phyloP scores from a whole-genome alignment of 2,113 vertebrate species.

The Cyrtonyx montezumae region DNA sequence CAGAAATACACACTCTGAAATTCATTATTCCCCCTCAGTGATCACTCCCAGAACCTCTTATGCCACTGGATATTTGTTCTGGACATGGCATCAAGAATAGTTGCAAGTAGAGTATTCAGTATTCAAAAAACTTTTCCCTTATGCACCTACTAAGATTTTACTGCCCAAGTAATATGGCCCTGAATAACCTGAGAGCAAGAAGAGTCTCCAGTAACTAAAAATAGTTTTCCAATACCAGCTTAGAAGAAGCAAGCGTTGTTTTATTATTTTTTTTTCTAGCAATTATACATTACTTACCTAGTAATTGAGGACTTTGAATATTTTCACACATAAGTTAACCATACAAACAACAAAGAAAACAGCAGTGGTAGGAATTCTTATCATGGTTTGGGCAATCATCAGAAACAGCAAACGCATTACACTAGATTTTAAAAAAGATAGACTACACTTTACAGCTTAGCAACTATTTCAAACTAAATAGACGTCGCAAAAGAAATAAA shows the following conservation, averaged over 20 bases:
- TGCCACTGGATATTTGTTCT: background rate
- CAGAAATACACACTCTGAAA: background rate
- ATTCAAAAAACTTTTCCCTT: background rate
- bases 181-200: background rate
- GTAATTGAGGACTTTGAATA: background rate
- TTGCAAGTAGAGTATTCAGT: background rate
- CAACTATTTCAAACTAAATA: constrained; percentile 44
- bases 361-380: background rate
- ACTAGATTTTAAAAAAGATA: constrained; percentile 20
- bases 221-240: constrained; percentile 26
- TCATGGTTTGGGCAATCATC: background rate
- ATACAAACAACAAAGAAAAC: constrained; percentile 15
- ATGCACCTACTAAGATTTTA: background rate
- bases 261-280: background rate
- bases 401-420: constrained; percentile 28
- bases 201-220: constrained; percentile 5
- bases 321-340: constrained; percentile 30
- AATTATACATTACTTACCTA: constrained; percentile 56
- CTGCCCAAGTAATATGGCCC: background rate
- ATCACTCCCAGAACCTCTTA: background rate
- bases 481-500: constrained; percentile 55
- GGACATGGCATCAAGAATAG: background rate
- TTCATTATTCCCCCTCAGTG: background rate
- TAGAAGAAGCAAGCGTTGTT: constrained; percentile 25
- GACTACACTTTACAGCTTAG: constrained; percentile 27